Conservation (phyloP, 1,140 invertebrate species). For the Elymnias hypermnestra region DNA sequence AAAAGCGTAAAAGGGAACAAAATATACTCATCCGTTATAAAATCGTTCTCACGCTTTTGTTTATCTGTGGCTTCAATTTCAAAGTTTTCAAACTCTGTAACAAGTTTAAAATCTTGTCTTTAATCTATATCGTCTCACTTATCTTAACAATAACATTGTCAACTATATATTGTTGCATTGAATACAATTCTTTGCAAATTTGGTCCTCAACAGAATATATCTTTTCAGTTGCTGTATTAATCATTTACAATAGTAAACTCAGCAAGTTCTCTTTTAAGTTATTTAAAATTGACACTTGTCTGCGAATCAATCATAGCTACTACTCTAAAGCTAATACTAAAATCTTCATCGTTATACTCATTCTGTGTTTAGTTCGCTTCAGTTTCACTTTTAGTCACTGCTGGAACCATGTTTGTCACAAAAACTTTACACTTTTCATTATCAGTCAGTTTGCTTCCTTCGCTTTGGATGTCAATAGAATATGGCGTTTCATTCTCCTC, state of each 20-base stretch:
- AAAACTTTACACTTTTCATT: slow-evolving; percentile 28
- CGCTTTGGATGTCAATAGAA: slow-evolving; percentile 48
- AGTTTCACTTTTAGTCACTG: slow-evolving; percentile 38
- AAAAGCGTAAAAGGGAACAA: slow-evolving; percentile 4
- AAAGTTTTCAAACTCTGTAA: slow-evolving; percentile 34
- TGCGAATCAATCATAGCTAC: slow-evolving; percentile 38
- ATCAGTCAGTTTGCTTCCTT: slow-evolving; percentile 40
- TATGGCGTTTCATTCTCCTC: slow-evolving; percentile 50
- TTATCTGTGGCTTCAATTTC: slow-evolving; percentile 51
- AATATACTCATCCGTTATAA: slow-evolving; percentile 32
- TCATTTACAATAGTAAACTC: slow-evolving; percentile 38
- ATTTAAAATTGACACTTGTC: slow-evolving; percentile 33
- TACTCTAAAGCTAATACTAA: slow-evolving; percentile 28
- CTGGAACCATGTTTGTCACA: slow-evolving; percentile 28
- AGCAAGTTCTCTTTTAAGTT: slow-evolving; percentile 34
- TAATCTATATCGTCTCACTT: slow-evolving; percentile 35
- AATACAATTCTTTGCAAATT: slow-evolving; percentile 27
- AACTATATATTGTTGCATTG: slow-evolving; percentile 36
- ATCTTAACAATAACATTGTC: slow-evolving; percentile 27
- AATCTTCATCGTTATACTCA: slow-evolving; percentile 24
- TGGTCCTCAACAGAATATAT: slow-evolving; percentile 53
- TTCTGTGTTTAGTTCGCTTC: slow-evolving; percentile 38
- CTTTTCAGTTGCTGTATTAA: slow-evolving; percentile 29
- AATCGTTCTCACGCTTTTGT: slow-evolving; percentile 33
- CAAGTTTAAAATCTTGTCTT: slow-evolving; percentile 20